Conservation (phyloP, 2,888 invertebrate species). For the Catocala nupta region DNA sequence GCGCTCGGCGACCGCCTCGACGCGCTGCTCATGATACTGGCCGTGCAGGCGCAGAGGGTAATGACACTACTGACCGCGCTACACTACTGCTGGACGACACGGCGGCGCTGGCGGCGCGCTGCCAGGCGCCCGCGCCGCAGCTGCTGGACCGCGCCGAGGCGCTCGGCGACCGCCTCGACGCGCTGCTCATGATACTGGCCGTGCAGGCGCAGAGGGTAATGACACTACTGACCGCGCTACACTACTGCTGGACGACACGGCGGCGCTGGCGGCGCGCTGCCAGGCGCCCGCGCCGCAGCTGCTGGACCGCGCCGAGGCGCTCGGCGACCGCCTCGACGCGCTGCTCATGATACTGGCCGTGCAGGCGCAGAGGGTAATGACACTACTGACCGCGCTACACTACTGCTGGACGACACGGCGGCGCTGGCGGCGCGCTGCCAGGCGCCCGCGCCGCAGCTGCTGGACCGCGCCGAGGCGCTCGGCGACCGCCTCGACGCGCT, state of each 20-base stretch:
- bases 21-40: constrained; percentile 91
- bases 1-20: constrained; percentile 91
- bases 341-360: constrained; percentile 91
- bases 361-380: constrained; percentile 91
- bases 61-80: constrained; percentile 51
- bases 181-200: constrained; percentile 91
- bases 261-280: constrained; percentile 85
- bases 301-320: constrained; percentile 86
- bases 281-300: constrained; percentile 82
- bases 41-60: constrained; percentile 91
- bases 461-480: constrained; percentile 88
- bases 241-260: too few relatives aligned
- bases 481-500: constrained; percentile 92
- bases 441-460: constrained; percentile 78
- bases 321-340: constrained; percentile 92
- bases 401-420: too few relatives aligned
- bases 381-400: constrained; percentile 51
- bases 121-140: constrained; percentile 84
- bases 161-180: constrained; percentile 91
- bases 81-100: too few relatives aligned
- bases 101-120: constrained; percentile 83
- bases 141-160: constrained; percentile 86
- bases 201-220: constrained; percentile 91
- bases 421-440: constrained; percentile 87
- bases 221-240: constrained; percentile 51